Evolutionary conservation across 1,140 invertebrate species (phyloP), one percentile per base, ranked within the genome.

Genomic region (Diachasma alloeum): DNA sequence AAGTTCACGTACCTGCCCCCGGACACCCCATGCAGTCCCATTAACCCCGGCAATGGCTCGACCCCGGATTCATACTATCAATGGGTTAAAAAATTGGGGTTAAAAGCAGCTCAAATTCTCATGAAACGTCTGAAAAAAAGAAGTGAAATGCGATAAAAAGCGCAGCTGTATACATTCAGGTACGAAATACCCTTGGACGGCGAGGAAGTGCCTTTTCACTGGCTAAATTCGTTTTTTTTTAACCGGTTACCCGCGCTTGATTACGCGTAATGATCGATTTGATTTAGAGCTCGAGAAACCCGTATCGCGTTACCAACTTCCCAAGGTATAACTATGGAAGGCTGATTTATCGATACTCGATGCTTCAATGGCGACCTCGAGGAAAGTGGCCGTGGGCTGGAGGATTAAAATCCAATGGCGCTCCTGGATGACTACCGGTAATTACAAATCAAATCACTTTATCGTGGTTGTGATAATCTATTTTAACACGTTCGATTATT

Each of bases 221-320:
- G 36, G n/a, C 13, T 59, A 10, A 67, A 67, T 76, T 76, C 66
- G 5, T 48, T 48, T 9, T 76, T 77, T 81, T 83, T 83, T 79
- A 81, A 79, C 82, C 73, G 80, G 80, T 85, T 86, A 83, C 76
- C 82, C 85, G 83, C 85, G 83, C 82, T 85, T 85, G 84, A 86
- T 89, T 88, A 87, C 80, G 79, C 79, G 82, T 86, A 87, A 89
- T 88, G 81, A 86, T 87, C 84, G 81, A 84, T 84, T 86, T 82
- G 84, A 87, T 85, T 85, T 80, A 79, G 81, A 81, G 81, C 72
- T 68, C 72, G 37, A 68, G 39, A 68, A 82, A 80, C 75, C 79
- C 77, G 79, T 83, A 84, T 89, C 82, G 71, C 70, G 74, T 89
- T 88, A 83, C 87, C 72, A 24, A 56, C 24, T 76, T 75, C 42